phyloP scores from a whole-genome alignment of 1,140 invertebrate species.

The Diploscapter pachys region DNA sequence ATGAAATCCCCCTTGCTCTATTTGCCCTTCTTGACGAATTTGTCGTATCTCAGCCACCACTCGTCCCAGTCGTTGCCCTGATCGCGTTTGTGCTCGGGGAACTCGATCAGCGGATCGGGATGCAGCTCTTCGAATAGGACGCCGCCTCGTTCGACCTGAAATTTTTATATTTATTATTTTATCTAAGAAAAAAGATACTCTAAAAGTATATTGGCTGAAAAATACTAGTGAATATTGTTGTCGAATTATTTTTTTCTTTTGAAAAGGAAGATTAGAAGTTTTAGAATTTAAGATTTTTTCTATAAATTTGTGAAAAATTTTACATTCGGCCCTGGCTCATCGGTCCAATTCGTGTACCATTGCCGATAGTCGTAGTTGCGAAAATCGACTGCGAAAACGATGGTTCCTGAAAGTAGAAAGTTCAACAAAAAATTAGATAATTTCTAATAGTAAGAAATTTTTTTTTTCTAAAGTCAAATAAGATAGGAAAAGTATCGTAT shows the following conservation, averaged over 20 bases:
- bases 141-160: conserved; percentile 26
- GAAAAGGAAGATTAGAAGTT: too few relatives aligned
- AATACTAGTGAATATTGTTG: too few relatives aligned
- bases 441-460: too few relatives aligned
- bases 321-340: conserved; percentile 2
- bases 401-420: conserved; percentile 31
- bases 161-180: too few relatives aligned
- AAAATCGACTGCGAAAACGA: conserved; percentile 47
- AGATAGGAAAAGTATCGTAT: too few relatives aligned
- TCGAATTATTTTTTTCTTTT: too few relatives aligned
- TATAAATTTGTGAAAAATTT: too few relatives aligned
- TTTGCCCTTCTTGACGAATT: conserved; percentile 50
- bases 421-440: too few relatives aligned
- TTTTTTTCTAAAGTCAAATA: too few relatives aligned
- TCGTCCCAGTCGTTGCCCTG: conserved; percentile 50
- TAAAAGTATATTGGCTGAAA: too few relatives aligned
- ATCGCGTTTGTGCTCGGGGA: conserved; percentile 47
- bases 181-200: too few relatives aligned
- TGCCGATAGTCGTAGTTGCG: conserved; percentile 48
- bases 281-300: too few relatives aligned
- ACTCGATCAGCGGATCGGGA: conserved; percentile 45
- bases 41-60: conserved; percentile 54
- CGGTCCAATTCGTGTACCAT: conserved; percentile 44
- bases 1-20: conserved; percentile 11
- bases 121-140: conserved; percentile 41